phyloP scores from a whole-genome alignment of 2,888 invertebrate species.

The Ethmia dodecea region DNA sequence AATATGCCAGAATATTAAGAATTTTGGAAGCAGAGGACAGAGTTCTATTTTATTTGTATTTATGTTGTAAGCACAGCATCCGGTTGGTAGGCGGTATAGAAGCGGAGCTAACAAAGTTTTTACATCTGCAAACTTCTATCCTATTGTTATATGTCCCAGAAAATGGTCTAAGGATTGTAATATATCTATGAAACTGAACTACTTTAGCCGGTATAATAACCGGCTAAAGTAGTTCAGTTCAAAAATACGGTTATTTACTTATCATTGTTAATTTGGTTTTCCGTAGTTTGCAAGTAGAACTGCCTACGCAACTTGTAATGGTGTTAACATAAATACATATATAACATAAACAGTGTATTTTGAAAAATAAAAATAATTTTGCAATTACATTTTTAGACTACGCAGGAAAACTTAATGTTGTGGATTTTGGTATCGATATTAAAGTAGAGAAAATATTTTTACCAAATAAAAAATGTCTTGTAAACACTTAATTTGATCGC shows the following conservation, averaged over 20 bases:
- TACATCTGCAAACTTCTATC: not conserved
- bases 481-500: too few species aligned
- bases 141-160: not conserved
- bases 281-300: not conserved
- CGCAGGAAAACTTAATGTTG: too few species aligned
- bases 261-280: not conserved
- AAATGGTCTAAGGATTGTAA: not conserved
- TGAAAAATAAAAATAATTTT: too few species aligned
- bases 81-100: not conserved
- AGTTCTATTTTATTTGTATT: conserved; percentile 34
- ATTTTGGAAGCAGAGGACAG: conserved; percentile 32
- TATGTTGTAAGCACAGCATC: not conserved
- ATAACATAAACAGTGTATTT: too few species aligned
- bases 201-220: not conserved
- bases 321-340: too few species aligned
- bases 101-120: conserved; percentile 4
- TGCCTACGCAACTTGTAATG: too few species aligned
- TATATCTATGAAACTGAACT: not conserved
- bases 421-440: too few species aligned
- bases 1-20: conserved; percentile 32
- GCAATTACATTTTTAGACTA: too few species aligned
- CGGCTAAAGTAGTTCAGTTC: not conserved
- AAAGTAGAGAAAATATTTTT: too few species aligned
- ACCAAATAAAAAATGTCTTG: too few species aligned
- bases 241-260: not conserved